Evolutionary conservation across 2,888 invertebrate genomes (phyloP), one percentile per base, ranked within the genome.

Genomic region (Stegana nigrithorax): DNA sequence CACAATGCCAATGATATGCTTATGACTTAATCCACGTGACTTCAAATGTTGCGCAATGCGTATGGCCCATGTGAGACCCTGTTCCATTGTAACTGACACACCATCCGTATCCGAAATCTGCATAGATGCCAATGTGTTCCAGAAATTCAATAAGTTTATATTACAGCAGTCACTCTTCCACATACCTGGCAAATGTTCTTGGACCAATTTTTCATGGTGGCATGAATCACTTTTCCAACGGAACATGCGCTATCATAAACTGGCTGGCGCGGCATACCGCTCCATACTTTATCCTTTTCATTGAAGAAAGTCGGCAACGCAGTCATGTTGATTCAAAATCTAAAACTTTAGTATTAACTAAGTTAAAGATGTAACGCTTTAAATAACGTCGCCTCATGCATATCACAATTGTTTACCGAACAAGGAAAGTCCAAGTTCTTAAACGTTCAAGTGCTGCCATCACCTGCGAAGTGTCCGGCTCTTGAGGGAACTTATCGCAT

Each of bases 1-100:
- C 0, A 71, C 67, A 12, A 83, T 72, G 0, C 82, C 81, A 53
- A 82, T 71, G 1, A 82, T 67, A 64, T 83, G 81, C 45, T 75
- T 75, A 47, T 78, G 69, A 17, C 72, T 68, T 2, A 82, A 60
- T 1, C 78, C 80, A 0, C 81, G 65, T 4, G 68, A 63, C 44
- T 78, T 78, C 2, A 81, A 47, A 4, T 72, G 67, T 66, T 81
- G 78, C 0, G 82, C 82, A 36, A 80, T 71, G 3, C 81, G 75
- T 21, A 81, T 70, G 47, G 75, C 77, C 71, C 79, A 69, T 2
- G 69, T 71, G 7, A 74, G 65, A 5, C 72, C 75, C 51, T 82
- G 66, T 7, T 60, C 61, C 47, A 70, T 75, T 2, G 81, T 83
- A 2, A 82, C 69, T 2, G 65, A 3, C 3, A 72, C 67, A 0